Evolutionary conservation across 2,797 vertebrate genomes (phyloP).

Genomic region (Eupleurogrammus muticus): DNA sequence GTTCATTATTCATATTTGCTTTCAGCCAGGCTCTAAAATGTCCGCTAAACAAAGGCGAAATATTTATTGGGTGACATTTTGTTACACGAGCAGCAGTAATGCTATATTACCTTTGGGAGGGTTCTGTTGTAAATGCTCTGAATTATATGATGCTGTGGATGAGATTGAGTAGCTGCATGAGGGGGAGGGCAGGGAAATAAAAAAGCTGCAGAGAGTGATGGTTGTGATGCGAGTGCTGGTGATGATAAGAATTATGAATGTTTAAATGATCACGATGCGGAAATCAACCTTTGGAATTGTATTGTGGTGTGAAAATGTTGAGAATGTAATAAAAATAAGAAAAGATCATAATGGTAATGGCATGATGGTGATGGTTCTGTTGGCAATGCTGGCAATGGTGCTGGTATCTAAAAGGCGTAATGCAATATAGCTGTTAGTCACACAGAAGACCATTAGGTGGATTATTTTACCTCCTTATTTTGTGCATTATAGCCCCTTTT

Average conservation of each 20-base stretch:
- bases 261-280: constrained; percentile 16
- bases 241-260: constrained; percentile 31
- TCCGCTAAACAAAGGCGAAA: constrained; percentile 47
- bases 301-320: constrained; percentile 17
- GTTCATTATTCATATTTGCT: constrained; percentile 51
- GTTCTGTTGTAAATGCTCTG: constrained; percentile 40
- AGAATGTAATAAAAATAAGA: constrained; percentile 12
- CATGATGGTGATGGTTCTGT: constrained; percentile 30
- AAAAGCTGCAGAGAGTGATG: constrained; percentile 22
- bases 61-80: constrained; percentile 61
- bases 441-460: not conserved
- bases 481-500: not conserved
- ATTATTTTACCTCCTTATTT: not conserved
- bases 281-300: constrained; percentile 21
- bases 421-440: not conserved
- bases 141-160: constrained; percentile 39
- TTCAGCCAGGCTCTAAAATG: constrained; percentile 49
- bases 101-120: constrained; percentile 43
- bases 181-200: constrained; percentile 16
- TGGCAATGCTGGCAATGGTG: constrained; percentile 9
- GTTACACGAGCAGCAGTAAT: constrained; percentile 39
- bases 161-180: constrained; percentile 19
- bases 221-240: constrained; percentile 19
- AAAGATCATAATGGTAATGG: constrained; percentile 13
- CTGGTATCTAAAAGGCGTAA: constrained; percentile 10